Evolutionary conservation across 2,113 vertebrate species (phyloP).

Genomic region (Lontra canadensis): DNA sequence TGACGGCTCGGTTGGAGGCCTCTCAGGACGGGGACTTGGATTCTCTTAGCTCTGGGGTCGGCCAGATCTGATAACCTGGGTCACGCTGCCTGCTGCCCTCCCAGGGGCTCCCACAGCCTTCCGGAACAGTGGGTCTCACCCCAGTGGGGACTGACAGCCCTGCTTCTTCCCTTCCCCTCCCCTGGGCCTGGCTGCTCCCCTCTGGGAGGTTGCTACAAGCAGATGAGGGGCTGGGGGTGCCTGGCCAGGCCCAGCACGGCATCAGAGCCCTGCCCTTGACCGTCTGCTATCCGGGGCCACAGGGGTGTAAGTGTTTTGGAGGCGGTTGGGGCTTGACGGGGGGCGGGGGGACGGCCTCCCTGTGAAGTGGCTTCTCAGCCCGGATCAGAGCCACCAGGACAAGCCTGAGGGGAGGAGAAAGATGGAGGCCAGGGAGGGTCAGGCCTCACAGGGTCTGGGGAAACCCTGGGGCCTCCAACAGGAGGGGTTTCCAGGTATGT

Average conservation of each 20-base stretch:
- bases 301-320: not conserved
- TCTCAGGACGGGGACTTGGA: not conserved
- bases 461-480: not conserved
- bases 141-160: not conserved
- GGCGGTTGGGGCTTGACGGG: accelerated
- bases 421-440: not conserved
- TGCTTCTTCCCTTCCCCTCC: not conserved
- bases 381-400: not conserved
- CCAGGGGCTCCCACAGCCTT: not conserved
- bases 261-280: not conserved
- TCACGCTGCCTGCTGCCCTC: not conserved
- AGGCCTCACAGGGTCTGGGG: not conserved
- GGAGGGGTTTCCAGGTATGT: too few relatives aligned
- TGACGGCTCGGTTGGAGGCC: not conserved
- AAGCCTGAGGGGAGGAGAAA: not conserved
- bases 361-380: not conserved
- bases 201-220: not conserved
- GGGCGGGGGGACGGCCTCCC: not conserved
- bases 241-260: not conserved
- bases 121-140: not conserved
- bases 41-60: not conserved
- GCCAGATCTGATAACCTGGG: not conserved
- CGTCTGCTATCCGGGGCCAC: not conserved
- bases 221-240: too few relatives aligned
- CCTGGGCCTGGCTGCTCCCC: not conserved